Percentiles rank a stretch among this genome's conserved stretches.
Evolutionary conservation across 2,113 vertebrate genomes (phyloP).

Genomic region (Ageneiosus marmoratus): DNA sequence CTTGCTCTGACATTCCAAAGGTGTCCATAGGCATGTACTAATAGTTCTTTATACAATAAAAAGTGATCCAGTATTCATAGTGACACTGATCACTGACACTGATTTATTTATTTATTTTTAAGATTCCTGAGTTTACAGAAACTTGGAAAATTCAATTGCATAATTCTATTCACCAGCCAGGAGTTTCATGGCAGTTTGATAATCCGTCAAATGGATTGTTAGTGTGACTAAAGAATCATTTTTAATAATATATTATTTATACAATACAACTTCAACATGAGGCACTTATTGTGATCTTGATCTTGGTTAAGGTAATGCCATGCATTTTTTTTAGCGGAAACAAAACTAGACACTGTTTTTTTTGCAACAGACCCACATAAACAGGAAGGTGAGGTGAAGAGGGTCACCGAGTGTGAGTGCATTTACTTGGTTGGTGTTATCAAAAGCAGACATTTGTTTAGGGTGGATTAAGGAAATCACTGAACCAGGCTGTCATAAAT

Average conservation of each 20-base stretch:
- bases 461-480: constrained; percentile 7
- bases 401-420: not conserved
- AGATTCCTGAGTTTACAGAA: not conserved
- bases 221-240: not conserved
- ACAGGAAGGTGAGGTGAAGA: constrained; percentile 40
- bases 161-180: not conserved
- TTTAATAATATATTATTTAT: not conserved
- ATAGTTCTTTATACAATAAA: not conserved
- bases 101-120: no score
- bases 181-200: not conserved
- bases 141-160: not conserved
- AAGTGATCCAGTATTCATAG: not conserved
- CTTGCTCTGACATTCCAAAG: not conserved
- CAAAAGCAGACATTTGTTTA: constrained; percentile 14
- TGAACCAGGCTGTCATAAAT: constrained; percentile 24
- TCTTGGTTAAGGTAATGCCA: not conserved
- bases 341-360: not conserved
- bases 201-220: not conserved
- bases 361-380: constrained; percentile 16
- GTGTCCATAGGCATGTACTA: not conserved
- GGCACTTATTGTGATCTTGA: not conserved
- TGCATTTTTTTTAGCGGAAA: no score
- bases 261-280: not conserved
- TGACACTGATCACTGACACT: not conserved
- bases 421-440: constrained; percentile 19